Base-by-base conservation (phyloP, 2,113 vertebrate genomes). In the Sprattus sprattus region DNA sequence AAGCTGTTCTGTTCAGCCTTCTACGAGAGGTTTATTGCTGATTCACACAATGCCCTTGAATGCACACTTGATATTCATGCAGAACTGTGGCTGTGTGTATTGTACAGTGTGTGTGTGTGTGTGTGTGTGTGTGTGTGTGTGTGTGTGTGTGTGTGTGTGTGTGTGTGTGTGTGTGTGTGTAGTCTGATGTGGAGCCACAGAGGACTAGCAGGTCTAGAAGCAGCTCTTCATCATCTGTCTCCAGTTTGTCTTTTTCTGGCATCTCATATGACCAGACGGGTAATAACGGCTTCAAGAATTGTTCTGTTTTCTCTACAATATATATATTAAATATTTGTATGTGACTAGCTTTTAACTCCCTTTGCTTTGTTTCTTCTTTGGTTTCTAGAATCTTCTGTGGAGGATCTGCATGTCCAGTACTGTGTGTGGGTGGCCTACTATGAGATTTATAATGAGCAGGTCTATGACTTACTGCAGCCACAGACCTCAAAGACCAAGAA, bases 371-470 rank as follows among this genome's bases (percentile, higher is more conserved):
- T 13, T 39, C 28, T 13, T 15, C 3, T 39, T 39, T 78, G 71
- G 10, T 32, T 78, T 78, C 28, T 44, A 78, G 71, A 78, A 78
- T 78, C 71, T 3, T 32, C 71, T 52, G 0, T 83, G 67, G 91
- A 91, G 2, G 81, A 87, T 6, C 86, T 15, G 5, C 50, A 85
- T 20, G 71, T 83, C 7, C 93, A 93, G 84, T 96, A 94, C 82
- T 93, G 95, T 1, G 90, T 97, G 9, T 98, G 97, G 97, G 93
- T 98, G 88, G 95, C 96, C 0, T 98, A 95, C 89, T 97, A 95
- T 93, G 97, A 98, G 90, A 96, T 97, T 89, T 97, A 98, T 91
- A 98, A 98, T 0, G 97, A 98, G 88, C 94, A 93, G 2, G 94
- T 98, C 7, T 97, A 96, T 6, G 97, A 98, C 78, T 91, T 98